Conservation (phyloP, 1,140 invertebrate species). For the Neocloeon triangulifer region DNA sequence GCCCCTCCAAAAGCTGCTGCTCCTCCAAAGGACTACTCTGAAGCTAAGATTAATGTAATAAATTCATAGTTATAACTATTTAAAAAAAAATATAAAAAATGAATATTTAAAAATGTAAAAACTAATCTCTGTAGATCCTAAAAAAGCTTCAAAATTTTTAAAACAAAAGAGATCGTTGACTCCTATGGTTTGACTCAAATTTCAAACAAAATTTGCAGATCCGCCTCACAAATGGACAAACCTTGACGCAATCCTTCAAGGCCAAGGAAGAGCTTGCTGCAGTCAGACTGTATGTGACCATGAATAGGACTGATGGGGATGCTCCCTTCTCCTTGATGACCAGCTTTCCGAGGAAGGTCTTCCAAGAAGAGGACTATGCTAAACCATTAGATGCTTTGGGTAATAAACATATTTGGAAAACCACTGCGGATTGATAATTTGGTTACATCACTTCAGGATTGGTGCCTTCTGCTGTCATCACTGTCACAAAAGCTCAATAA, state of each 20-base stretch:
- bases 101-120: background rate
- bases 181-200: too few relatives aligned
- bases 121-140: too few relatives aligned
- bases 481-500: conserved; percentile 33
- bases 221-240: conserved; percentile 32
- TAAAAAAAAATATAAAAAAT: background rate
- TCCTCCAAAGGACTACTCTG: conserved; percentile 25
- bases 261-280: conserved; percentile 74
- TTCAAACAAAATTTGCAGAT: conserved; percentile 40
- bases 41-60: conserved; percentile 40
- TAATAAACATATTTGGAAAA: conserved; percentile 16
- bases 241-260: conserved; percentile 51
- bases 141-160: too few relatives aligned
- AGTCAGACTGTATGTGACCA: conserved; percentile 60
- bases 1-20: conserved; percentile 15
- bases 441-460: conserved; percentile 32
- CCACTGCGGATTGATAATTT: conserved; percentile 7
- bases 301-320: conserved; percentile 41
- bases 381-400: conserved; percentile 59
- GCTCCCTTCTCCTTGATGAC: conserved; percentile 59
- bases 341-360: conserved; percentile 66
- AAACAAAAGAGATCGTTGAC: too few relatives aligned
- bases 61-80: conserved; percentile 3
- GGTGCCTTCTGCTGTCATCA: conserved; percentile 55
- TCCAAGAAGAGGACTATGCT: conserved; percentile 67